Base-by-base conservation (phyloP, 2,797 vertebrate species). In the Melanotaenia boesemani region DNA sequence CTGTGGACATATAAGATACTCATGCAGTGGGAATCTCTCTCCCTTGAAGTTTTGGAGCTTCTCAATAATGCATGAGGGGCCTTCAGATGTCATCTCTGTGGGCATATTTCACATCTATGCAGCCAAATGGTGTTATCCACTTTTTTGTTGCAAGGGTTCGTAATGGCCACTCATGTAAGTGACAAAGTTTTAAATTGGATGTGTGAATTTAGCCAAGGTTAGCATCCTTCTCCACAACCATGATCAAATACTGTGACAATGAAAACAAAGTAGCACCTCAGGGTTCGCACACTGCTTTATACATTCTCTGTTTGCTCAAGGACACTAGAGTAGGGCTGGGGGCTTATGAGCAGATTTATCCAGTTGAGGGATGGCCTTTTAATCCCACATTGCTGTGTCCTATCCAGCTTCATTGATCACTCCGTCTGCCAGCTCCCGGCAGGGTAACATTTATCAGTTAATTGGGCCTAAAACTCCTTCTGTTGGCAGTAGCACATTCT, bases 371-470 rank as follows among this genome's bases (percentile, higher is more conserved):
- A 76, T 30, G 76, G 62, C 74, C 66, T 67, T 48, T 59, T 15
- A 41, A 50, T 63, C 71, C 68, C 15, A 32, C 39, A 37, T 48
- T 44, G 66, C 68, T 63, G 62, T 12, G 63, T 70, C 81, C 68
- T 46, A 70, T 89, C 79, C 76, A 70, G 78, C 76, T 57, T 65
- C 84, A 90, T 86, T 85, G 87, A 93, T 91, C 83, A 65, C 76
- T 62, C 46, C 46, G 62, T 84, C 85, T 79, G 72, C 80, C 78
- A 77, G 71, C 84, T 88, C 85, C 76, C 84, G 63, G 77, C 86
- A 68, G 86, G 78, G 77, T 15, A 76, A 81, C 84, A 84, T 89
- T 77, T 89, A 86, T 91, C 84, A 90, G 88, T 85, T 93, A 91
- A 92, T 92, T 92, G 86, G 86, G 81, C 85, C 81, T 85, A 62